Conservation (phyloP, 2,797 vertebrate genomes). For the Peromyscus aztecus region DNA sequence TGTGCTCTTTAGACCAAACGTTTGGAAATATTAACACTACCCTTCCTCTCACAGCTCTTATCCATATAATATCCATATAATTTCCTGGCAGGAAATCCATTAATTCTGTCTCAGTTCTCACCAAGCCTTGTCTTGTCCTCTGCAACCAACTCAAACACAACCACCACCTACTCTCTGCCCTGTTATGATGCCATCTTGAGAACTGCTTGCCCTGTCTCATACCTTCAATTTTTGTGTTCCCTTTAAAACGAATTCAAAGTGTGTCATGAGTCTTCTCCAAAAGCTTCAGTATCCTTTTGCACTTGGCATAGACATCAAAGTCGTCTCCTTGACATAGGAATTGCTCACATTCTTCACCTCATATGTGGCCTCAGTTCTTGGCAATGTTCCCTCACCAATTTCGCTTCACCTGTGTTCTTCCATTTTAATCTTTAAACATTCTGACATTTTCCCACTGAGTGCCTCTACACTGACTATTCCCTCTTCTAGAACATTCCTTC, state of each 20-base stretch:
- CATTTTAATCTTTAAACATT: neutral
- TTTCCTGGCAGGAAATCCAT: neutral
- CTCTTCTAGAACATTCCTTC: neutral
- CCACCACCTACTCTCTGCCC: neutral
- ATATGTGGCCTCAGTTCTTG: neutral
- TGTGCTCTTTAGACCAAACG: neutral
- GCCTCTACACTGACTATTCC: neutral
- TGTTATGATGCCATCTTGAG: neutral
- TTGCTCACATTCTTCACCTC: neutral
- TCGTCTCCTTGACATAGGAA: neutral
- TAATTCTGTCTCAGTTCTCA: neutral
- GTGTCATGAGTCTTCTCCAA: neutral
- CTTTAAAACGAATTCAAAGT: neutral
- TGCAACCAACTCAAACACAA: rapidly evolving
- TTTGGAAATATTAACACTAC: neutral
- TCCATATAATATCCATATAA: too few species aligned
- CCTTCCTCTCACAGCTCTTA: rapidly evolving
- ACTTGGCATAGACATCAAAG: neutral
- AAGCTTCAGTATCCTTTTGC: rapidly evolving
- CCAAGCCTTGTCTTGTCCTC: neutral
- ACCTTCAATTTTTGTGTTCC: neutral
- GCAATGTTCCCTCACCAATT: neutral
- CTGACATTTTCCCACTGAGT: neutral
- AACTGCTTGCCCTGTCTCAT: neutral
- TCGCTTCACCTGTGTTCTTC: neutral